These are phyloP conservation scores for Himantopus leucocephalus DNA, from an alignment of 2,113 vertebrate species.

Conservation along the genomic window DNA sequence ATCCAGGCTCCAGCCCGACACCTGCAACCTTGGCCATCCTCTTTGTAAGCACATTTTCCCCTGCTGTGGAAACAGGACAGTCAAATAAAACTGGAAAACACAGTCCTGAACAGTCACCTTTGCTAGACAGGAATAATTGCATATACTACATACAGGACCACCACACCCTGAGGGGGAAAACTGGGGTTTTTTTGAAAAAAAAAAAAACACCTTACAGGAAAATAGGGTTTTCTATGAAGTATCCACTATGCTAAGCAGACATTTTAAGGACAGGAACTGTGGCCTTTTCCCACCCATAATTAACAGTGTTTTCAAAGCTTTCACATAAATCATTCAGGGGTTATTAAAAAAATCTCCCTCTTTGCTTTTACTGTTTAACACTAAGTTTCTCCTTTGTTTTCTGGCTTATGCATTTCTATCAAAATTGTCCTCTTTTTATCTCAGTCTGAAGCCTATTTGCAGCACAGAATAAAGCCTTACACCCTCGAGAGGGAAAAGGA, in stretches of 20 bases:
- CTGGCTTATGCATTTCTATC: neutral
- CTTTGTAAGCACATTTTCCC: neutral
- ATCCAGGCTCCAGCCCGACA: neutral
- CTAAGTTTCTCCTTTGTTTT: neutral
- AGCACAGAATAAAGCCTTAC: neutral
- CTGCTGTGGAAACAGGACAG: neutral
- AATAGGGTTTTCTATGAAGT: neutral
- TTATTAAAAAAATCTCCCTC: neutral
- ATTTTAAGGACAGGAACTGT: neutral
- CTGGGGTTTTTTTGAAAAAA: neutral
- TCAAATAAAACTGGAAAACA: neutral
- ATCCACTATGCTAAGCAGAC: neutral
- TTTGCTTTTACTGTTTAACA: neutral
- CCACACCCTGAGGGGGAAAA: neutral
- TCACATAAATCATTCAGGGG: neutral
- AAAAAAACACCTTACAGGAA: neutral
- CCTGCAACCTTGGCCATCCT: neutral
- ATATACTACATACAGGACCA: neutral
- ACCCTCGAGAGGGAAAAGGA: neutral
- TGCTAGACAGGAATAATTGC: neutral
- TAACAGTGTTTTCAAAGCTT: neutral
- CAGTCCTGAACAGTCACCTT: neutral
- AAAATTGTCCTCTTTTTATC: neutral
- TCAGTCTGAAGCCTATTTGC: constrained; percentile 4
- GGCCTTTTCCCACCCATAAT: neutral